Percentiles rank a stretch among this genome's conserved stretches.
These are phyloP conservation scores for Spheniscus mendiculus DNA, from an alignment of 2,113 vertebrate genomes.

Conservation along the genomic window DNA sequence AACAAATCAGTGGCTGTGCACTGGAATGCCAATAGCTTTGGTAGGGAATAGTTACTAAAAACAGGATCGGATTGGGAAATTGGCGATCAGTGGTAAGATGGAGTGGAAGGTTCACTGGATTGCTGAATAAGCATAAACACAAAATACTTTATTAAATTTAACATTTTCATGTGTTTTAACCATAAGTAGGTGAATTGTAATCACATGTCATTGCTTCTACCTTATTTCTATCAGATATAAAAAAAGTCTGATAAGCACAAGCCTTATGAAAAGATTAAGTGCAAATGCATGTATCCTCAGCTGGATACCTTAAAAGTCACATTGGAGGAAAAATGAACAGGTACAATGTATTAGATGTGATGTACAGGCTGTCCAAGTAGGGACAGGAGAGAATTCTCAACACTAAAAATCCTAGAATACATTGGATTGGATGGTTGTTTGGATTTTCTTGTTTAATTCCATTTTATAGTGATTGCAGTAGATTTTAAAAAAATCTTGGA, in stretches of 20 bases:
- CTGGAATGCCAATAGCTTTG: background rate
- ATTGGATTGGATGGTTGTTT: too few relatives aligned
- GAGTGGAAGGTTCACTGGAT: background rate
- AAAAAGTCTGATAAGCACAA: background rate
- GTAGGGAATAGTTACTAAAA: background rate
- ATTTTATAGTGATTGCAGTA: background rate
- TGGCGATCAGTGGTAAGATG: background rate
- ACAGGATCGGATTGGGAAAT: background rate
- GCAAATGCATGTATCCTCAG: background rate
- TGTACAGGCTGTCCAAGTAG: background rate
- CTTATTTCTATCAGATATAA: background rate
- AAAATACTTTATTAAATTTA: background rate
- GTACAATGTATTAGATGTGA: too few relatives aligned
- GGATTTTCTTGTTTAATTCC: background rate
- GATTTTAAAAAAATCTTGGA: background rate
- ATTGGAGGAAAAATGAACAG: background rate
- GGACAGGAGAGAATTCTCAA: background rate
- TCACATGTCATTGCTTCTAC: background rate
- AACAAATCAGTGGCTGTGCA: background rate
- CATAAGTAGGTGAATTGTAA: background rate
- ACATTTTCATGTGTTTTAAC: background rate
- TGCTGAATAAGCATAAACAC: background rate
- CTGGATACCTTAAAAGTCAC: background rate
- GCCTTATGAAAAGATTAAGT: background rate
- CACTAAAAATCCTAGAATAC: background rate